A percentile compares a stretch with the other conserved stretches of the same genome.
phyloP scores from a whole-genome alignment of 2,888 invertebrate genomes.

The Drosophila dives region DNA sequence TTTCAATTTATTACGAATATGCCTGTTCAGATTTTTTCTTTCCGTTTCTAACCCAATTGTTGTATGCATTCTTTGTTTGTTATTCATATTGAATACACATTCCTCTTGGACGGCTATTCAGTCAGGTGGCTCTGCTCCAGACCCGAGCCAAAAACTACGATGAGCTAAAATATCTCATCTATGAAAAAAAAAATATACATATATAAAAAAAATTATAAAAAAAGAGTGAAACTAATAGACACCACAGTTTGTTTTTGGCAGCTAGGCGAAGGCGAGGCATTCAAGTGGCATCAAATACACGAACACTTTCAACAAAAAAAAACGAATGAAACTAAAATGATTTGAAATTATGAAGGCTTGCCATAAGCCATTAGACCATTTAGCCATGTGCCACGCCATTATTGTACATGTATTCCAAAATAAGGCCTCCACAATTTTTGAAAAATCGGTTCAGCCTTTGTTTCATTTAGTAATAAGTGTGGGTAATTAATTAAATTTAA shows the following conservation, averaged over 20 bases:
- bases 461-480: slow-evolving; percentile 18
- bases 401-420: slow-evolving; percentile 33
- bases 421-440: slow-evolving; percentile 24
- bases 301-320: slow-evolving; percentile 44
- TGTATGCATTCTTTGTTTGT: slow-evolving; percentile 29
- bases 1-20: slow-evolving; percentile 9
- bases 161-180: slow-evolving; percentile 30
- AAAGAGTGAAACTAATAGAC: slow-evolving; percentile 14
- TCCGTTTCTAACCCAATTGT: not conserved
- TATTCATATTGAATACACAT: slow-evolving; percentile 24
- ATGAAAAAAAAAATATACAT: not conserved
- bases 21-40: not conserved
- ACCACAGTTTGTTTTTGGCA: slow-evolving; percentile 44
- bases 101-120: slow-evolving; percentile 3
- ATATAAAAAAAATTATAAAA: not conserved
- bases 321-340: slow-evolving; percentile 41
- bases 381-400: slow-evolving; percentile 46
- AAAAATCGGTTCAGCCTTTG: slow-evolving; percentile 28
- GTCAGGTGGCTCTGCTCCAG: slow-evolving; percentile 39
- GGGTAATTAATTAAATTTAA: slow-evolving; percentile 16
- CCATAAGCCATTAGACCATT: slow-evolving; percentile 49
- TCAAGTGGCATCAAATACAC: slow-evolving; percentile 54
- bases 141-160: slow-evolving; percentile 9
- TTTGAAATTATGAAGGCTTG: slow-evolving; percentile 62
- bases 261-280: slow-evolving; percentile 49